These are phyloP conservation scores for Pelobates fuscus DNA, from an alignment of 2,113 vertebrate species.

Conservation along the genomic window DNA sequence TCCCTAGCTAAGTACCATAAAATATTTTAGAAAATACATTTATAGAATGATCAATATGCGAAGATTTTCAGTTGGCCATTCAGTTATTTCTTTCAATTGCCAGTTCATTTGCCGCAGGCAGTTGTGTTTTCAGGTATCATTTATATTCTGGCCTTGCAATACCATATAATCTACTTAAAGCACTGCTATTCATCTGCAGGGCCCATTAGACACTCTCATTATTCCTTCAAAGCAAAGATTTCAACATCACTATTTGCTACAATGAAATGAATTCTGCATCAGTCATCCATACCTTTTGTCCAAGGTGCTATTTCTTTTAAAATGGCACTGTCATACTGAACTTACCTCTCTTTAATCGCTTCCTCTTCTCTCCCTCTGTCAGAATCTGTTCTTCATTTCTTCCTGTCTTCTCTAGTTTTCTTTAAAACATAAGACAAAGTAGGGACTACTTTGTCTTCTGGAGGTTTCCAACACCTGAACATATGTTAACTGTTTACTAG, in stretches of 20 bases:
- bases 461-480: too few relatives aligned
- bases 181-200: slow-evolving; percentile 52
- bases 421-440: too few relatives aligned
- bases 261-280: slow-evolving; percentile 51
- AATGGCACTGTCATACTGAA: too few relatives aligned
- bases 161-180: slow-evolving; percentile 50
- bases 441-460: too few relatives aligned
- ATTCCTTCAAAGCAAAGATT: slow-evolving; percentile 50
- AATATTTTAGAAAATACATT: neutral
- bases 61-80: neutral
- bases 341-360: too few relatives aligned
- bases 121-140: slow-evolving; percentile 51
- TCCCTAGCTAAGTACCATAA: neutral
- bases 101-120: slow-evolving; percentile 3
- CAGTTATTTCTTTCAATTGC: neutral
- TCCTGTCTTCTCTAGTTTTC: too few relatives aligned
- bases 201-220: slow-evolving; percentile 50
- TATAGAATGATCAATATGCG: neutral
- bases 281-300: slow-evolving; percentile 42
- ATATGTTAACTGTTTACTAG: too few relatives aligned
- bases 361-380: too few relatives aligned
- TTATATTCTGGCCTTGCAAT: slow-evolving; percentile 47
- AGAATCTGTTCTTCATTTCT: too few relatives aligned
- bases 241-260: slow-evolving; percentile 36
- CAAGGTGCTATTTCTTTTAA: slow-evolving; percentile 36